Evolutionary conservation across 2,888 invertebrate species (phyloP).

Genomic region (Chalcosyrphus nemorum): DNA sequence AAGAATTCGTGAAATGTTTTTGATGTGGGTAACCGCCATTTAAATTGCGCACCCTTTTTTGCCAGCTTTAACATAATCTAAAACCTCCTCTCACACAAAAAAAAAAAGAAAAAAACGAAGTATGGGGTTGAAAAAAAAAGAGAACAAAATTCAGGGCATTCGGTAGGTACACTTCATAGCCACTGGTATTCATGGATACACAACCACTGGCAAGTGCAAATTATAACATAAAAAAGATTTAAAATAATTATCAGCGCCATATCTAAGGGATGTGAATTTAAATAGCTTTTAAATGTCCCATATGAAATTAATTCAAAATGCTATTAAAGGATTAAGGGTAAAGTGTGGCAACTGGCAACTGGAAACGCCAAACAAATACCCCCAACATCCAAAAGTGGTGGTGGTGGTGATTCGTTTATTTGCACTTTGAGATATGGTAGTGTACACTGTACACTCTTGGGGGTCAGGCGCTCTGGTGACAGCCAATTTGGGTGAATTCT

Average conservation of each 20-base stretch:
- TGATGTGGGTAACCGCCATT: constrained; percentile 51
- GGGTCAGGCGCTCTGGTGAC: neutral
- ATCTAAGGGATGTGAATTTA: constrained; percentile 64
- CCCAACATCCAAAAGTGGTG: constrained; percentile 5
- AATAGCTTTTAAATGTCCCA: constrained; percentile 59
- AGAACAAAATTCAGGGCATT: neutral
- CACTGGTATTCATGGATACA: constrained; percentile 26
- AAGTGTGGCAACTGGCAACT: neutral
- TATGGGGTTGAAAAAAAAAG: constrained; percentile 14
- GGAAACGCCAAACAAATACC: constrained; percentile 4
- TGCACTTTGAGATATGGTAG: constrained; percentile 1
- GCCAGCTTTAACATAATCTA: neutral
- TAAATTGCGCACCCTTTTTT: constrained; percentile 16
- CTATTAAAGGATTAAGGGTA: constrained; percentile 38
- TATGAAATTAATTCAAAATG: constrained; percentile 50
- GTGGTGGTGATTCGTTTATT: constrained; percentile 9
- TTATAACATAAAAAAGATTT: constrained; percentile 48
- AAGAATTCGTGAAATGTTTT: constrained; percentile 48
- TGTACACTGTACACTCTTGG: neutral
- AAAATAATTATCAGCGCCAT: constrained; percentile 58
- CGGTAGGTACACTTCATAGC: constrained; percentile 34
- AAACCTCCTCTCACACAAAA: neutral
- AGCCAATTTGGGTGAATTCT: neutral
- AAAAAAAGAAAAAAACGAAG: neutral
- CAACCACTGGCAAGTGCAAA: constrained; percentile 1